A percentile compares a stretch with the other conserved stretches of the same genome.
These are phyloP conservation scores for Microctenopoma steveboyesi DNA, from an alignment of 2,797 vertebrate genomes.

Conservation along the genomic window DNA sequence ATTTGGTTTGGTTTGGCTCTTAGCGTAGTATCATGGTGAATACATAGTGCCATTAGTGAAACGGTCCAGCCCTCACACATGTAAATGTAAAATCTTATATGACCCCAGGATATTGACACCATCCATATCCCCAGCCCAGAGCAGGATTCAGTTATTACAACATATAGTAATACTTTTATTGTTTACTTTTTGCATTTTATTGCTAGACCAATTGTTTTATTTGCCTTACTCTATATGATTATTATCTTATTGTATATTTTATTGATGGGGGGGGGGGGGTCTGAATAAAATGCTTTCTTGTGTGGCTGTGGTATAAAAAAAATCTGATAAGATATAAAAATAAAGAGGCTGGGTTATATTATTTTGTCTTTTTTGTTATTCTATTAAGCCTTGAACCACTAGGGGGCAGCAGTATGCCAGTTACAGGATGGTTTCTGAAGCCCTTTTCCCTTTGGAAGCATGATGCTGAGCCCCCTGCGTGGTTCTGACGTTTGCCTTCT, in stretches of 20 bases:
- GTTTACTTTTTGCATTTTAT: conserved; percentile 60
- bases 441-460: conserved; percentile 16
- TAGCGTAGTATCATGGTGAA: conserved; percentile 15
- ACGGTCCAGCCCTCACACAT: conserved; percentile 20
- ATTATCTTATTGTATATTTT: conserved; percentile 58
- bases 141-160: conserved; percentile 28
- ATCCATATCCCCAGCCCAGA: conserved; percentile 32
- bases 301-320: conserved; percentile 31
- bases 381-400: conserved; percentile 29
- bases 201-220: conserved; percentile 48
- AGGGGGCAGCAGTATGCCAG: conserved; percentile 68
- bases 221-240: conserved; percentile 49
- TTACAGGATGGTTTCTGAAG: conserved; percentile 8
- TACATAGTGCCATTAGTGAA: conserved; percentile 24
- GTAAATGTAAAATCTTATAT: not conserved
- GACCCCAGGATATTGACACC: conserved; percentile 15
- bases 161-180: conserved; percentile 39
- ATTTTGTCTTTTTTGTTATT: conserved; percentile 2
- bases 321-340: conserved; percentile 75
- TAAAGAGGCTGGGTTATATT: conserved; percentile 66
- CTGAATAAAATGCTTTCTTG: conserved; percentile 41
- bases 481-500: conserved; percentile 51
- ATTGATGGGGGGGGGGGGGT: conserved; percentile 23
- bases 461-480: conserved; percentile 48
- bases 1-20: conserved; percentile 31